phyloP scores from a whole-genome alignment of 2,797 vertebrate genomes.

The Cirrhinus molitorella region DNA sequence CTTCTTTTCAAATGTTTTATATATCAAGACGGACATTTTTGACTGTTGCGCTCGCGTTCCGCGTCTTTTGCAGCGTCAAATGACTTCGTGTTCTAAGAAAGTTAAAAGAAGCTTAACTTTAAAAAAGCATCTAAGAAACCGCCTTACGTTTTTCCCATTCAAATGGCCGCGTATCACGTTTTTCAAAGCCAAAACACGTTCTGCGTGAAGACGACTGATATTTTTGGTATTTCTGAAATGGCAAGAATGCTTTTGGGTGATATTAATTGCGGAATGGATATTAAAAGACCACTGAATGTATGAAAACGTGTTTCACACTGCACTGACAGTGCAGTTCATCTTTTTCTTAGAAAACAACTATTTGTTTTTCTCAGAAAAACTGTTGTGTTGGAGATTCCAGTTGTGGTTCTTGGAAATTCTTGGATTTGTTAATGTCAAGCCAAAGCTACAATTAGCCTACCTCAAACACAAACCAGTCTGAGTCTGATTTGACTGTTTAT shows the following conservation, averaged over 20 bases:
- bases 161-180: background rate
- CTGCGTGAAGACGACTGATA: background rate
- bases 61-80: too few species aligned
- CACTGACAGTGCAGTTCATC: background rate
- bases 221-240: background rate
- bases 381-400: background rate
- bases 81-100: background rate
- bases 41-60: too few species aligned
- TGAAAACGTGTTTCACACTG: background rate
- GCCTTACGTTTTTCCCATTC: background rate
- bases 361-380: background rate
- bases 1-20: too few species aligned
- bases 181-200: background rate
- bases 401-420: background rate
- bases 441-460: background rate
- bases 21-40: too few species aligned
- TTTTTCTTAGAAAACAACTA: background rate
- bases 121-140: background rate
- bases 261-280: background rate
- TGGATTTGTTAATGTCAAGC: background rate
- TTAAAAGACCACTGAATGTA: background rate
- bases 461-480: background rate
- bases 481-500: background rate
- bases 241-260: background rate
- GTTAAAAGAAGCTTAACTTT: background rate